A percentile compares a stretch with the other conserved stretches of the same genome.
Conservation (phyloP, 2,113 vertebrate genomes). For the Apteryx mantelli region DNA sequence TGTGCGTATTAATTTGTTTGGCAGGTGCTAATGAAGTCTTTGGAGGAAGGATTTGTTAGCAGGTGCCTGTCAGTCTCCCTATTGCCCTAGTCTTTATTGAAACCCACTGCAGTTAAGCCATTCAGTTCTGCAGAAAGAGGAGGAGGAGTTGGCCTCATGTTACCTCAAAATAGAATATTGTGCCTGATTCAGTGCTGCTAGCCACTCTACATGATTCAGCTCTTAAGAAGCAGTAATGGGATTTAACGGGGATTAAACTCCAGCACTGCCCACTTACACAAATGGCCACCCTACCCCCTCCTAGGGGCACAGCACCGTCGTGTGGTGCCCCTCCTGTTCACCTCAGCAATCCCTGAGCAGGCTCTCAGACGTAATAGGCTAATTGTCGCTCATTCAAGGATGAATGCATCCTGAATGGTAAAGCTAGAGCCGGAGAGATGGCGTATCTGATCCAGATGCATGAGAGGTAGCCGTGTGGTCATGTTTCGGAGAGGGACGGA, state of each 20-base stretch:
- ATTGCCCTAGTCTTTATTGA: background rate
- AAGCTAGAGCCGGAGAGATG: background rate
- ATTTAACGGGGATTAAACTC: slow-evolving; percentile 62
- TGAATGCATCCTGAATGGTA: background rate
- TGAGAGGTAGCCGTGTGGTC: background rate
- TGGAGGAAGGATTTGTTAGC: background rate
- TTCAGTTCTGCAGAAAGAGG: background rate
- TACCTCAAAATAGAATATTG: slow-evolving; percentile 36
- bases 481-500: background rate
- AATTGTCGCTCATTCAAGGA: slow-evolving; percentile 13
- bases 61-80: background rate
- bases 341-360: slow-evolving; percentile 56
- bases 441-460: background rate
- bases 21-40: background rate
- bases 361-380: slow-evolving; percentile 38
- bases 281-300: slow-evolving; percentile 32
- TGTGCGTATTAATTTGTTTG: background rate
- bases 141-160: background rate
- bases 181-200: slow-evolving; percentile 39
- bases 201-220: slow-evolving; percentile 20
- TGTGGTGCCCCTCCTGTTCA: slow-evolving; percentile 45
- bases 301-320: slow-evolving; percentile 3
- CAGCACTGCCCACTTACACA: slow-evolving; percentile 59
- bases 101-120: background rate
- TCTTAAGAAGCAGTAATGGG: slow-evolving; percentile 64